These are phyloP conservation scores for Hippocampus kuda DNA, from an alignment of 2,797 vertebrate species.

Conservation along the genomic window DNA sequence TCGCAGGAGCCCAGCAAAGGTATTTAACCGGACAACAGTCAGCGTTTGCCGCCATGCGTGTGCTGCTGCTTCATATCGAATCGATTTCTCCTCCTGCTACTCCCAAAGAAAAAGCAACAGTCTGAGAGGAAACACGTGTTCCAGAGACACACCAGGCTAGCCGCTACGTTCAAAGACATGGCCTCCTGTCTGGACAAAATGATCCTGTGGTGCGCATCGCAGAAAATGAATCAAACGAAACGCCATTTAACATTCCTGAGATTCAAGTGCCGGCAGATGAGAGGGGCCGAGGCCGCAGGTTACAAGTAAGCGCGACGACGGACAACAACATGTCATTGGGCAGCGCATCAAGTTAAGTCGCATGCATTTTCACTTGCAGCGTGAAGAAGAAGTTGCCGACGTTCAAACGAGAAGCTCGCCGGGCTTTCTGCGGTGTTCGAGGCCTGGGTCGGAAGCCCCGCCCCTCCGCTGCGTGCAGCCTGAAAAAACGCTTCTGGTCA, in stretches of 20 bases:
- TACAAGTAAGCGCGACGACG: conserved; percentile 50
- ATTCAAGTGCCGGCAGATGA: conserved; percentile 57
- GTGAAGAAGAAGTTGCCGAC: conserved; percentile 45
- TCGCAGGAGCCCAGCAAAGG: conserved; percentile 19
- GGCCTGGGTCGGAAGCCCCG: conserved; percentile 13
- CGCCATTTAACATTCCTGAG: conserved; percentile 44
- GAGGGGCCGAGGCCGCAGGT: conserved; percentile 49
- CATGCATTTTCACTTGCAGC: conserved; percentile 31
- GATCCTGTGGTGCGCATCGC: conserved; percentile 51
- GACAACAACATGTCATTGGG: neutral
- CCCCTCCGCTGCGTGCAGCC: conserved; percentile 3
- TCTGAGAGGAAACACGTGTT: conserved; percentile 29
- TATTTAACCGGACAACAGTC: conserved; percentile 19
- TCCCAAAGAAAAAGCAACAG: neutral
- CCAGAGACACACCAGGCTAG: conserved; percentile 28
- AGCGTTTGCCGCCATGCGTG: neutral
- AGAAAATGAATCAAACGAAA: conserved; percentile 38
- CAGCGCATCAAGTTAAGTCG: neutral
- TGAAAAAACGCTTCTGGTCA: neutral
- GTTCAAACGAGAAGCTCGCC: conserved; percentile 40
- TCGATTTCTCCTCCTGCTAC: neutral
- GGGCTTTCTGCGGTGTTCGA: conserved; percentile 25
- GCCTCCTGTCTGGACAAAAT: conserved; percentile 40
- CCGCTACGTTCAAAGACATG: conserved; percentile 45
- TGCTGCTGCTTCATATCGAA: neutral